Evolutionary conservation across 1,140 invertebrate species (phyloP).

Genomic region (Cylas formicarius): DNA sequence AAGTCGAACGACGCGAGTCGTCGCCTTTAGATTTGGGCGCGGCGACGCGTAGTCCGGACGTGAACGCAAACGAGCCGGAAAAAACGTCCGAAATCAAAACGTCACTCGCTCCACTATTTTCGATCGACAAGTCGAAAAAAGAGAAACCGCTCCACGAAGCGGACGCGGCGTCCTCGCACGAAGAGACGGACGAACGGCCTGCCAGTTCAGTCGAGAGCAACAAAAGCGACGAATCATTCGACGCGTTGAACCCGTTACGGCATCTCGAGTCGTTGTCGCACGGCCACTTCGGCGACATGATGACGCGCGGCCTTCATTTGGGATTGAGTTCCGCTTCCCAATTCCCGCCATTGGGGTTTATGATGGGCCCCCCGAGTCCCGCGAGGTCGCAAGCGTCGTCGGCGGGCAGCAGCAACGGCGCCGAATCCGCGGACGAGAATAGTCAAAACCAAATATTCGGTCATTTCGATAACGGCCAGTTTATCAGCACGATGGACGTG

Average conservation of each 20-base stretch:
- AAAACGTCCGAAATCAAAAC: conserved; percentile 38
- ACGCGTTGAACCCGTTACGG: conserved; percentile 64
- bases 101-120: conserved; percentile 38
- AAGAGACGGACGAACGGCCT: conserved; percentile 42
- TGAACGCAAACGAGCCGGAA: conserved; percentile 39
- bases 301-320: conserved; percentile 37
- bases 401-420: conserved; percentile 48
- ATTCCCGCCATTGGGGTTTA: conserved; percentile 41
- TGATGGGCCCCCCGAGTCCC: conserved; percentile 46
- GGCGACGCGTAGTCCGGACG: conserved; percentile 36
- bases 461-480: conserved; percentile 64
- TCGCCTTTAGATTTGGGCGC: conserved; percentile 36
- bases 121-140: conserved; percentile 39
- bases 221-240: conserved; percentile 54
- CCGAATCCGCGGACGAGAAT: conserved; percentile 51
- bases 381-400: conserved; percentile 52
- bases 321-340: conserved; percentile 34
- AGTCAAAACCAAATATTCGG: conserved; percentile 55
- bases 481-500: conserved; percentile 67
- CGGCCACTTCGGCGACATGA: conserved; percentile 59
- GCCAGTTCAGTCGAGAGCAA: conserved; percentile 51
- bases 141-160: conserved; percentile 33
- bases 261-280: conserved; percentile 74
- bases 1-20: conserved; percentile 24
- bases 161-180: conserved; percentile 35